Conservation (phyloP, 2,888 invertebrate species). For the Spisula subtruncata region DNA sequence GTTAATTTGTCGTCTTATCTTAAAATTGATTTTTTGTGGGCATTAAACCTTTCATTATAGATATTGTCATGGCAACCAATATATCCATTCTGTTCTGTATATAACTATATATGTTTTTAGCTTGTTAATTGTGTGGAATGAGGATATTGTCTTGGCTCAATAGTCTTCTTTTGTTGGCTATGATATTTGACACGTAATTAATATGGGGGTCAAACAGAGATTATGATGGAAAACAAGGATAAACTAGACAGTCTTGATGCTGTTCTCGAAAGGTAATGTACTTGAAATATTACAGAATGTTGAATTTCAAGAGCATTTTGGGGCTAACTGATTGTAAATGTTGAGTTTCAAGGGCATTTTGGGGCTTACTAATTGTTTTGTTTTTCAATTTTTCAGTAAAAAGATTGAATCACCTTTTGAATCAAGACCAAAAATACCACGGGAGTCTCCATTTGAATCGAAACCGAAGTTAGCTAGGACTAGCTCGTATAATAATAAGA, state of each 20-base stretch:
- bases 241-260: neutral
- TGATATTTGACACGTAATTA: neutral
- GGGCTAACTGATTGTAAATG: neutral
- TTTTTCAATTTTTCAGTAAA: slow-evolving; percentile 73
- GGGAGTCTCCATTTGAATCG: slow-evolving; percentile 80
- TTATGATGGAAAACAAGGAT: neutral
- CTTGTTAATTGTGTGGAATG: neutral
- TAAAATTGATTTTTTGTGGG: neutral
- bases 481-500: slow-evolving; percentile 72
- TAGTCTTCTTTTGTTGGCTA: neutral
- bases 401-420: slow-evolving; percentile 83
- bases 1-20: neutral
- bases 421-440: slow-evolving; percentile 78
- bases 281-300: neutral
- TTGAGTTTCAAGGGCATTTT: neutral
- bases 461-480: slow-evolving; percentile 80
- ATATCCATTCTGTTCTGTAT: neutral
- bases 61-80: slow-evolving; percentile 3
- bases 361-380: neutral
- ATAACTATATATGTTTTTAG: neutral
- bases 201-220: neutral
- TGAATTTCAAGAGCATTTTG: too few relatives aligned
- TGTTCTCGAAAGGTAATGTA: neutral
- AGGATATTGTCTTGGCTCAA: neutral
- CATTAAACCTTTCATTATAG: neutral